Base-by-base conservation (phyloP, 2,888 invertebrate species). In the Coremacera marginata region DNA sequence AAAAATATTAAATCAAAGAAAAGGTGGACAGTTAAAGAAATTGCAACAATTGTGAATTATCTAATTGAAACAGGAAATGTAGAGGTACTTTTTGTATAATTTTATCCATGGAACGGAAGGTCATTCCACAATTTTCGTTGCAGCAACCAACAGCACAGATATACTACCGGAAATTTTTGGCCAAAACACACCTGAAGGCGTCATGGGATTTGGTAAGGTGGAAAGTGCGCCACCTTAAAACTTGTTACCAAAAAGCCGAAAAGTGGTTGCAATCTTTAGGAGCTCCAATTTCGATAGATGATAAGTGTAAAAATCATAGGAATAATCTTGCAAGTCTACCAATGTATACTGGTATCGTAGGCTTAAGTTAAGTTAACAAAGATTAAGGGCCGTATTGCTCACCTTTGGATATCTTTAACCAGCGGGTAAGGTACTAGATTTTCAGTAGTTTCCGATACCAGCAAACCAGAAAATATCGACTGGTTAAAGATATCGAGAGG, bases 71-170 rank as follows among this genome's bases (percentile, higher is more conserved):
- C 55, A 22, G 34, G 31, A 3, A 34, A 51, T 34, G 25, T 67
- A 74, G 34, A 67, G 74, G 74, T 75, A 75, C 52, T 63, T n/a
- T 34, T 63, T 63, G 0, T 4, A 63, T 7, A 14, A n/a, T n/a
- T n/a, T 31, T 3, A 31, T 31, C 31, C 8, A 8, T 37, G 37
- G 37, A 8, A 5, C 7, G 1, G 37, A 37, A 37, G 1, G 37
- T 5, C 8, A 37, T 8, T 5, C 1, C 3, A 37, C 5, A 3
- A 7, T 37, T 37, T 5, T 37, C 37, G 5, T 63, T 63, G 34
- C n/a, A n/a, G 31, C 63, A n/a, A 34, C 77, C 79, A 68, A 79
- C 76, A 22, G 79, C 77, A 22, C 79, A 79, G 76, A 76, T 79
- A n/a, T 79, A 70, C 63, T 79, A 77, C 34, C 77, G 76, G 63